phyloP scores from a whole-genome alignment of 2,888 invertebrate species.

The Sinotaia quadrata region DNA sequence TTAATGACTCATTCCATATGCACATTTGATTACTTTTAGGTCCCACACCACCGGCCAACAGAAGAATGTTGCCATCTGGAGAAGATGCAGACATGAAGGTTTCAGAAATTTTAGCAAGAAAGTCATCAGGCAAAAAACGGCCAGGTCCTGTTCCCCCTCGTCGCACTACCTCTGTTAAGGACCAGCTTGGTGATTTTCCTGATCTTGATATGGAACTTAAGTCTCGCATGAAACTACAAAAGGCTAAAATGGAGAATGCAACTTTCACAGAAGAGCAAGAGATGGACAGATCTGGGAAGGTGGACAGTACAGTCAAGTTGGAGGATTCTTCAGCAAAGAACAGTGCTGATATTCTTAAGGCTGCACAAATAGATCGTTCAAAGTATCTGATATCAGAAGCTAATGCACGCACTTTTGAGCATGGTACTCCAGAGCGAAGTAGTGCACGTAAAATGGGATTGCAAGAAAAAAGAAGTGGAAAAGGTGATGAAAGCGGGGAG shows the following conservation, averaged over 20 bases:
- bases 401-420: conserved; percentile 51
- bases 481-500: conserved; percentile 14
- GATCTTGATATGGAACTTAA: conserved; percentile 60
- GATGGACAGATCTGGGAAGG: neutral
- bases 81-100: conserved; percentile 57
- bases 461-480: conserved; percentile 15
- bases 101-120: conserved; percentile 56
- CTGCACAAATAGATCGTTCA: conserved; percentile 60
- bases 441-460: conserved; percentile 46
- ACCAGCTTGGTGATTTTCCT: conserved; percentile 43
- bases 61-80: conserved; percentile 56
- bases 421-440: conserved; percentile 40
- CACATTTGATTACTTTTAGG: conserved; percentile 39
- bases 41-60: conserved; percentile 63
- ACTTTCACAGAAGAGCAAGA: conserved; percentile 51
- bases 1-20: neutral
- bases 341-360: conserved; percentile 60
- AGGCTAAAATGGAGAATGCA: conserved; percentile 62
- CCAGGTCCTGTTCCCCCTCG: conserved; percentile 84
- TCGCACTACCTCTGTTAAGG: conserved; percentile 86
- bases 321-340: conserved; percentile 41
- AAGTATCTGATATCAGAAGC: conserved; percentile 63
- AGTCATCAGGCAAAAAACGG: conserved; percentile 51
- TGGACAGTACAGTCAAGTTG: neutral
- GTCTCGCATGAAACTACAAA: conserved; percentile 63